These are phyloP conservation scores for Percopsis transmontana DNA, from an alignment of 2,113 vertebrate species.

Conservation along the genomic window DNA sequence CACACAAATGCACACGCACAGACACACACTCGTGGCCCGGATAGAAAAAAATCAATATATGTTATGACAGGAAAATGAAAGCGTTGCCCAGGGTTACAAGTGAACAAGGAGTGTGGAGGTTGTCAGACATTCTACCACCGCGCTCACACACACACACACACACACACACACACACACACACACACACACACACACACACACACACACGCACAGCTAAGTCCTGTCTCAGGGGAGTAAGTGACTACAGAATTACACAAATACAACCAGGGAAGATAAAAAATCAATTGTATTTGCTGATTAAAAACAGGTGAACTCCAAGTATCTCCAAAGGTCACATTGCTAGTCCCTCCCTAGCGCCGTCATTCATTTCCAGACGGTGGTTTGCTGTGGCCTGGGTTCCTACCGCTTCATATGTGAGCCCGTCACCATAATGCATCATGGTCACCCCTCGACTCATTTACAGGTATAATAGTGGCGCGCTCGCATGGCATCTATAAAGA, in stretches of 20 bases:
- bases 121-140: slow-evolving; percentile 54
- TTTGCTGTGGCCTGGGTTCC: slow-evolving; percentile 49
- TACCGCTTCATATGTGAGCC: slow-evolving; percentile 59
- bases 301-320: slow-evolving; percentile 76
- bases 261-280: slow-evolving; percentile 72
- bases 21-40: not conserved
- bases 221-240: slow-evolving; percentile 61
- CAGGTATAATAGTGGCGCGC: slow-evolving; percentile 71
- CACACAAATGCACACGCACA: slow-evolving; percentile 5
- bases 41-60: slow-evolving; percentile 67
- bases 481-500: slow-evolving; percentile 71
- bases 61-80: slow-evolving; percentile 78
- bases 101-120: slow-evolving; percentile 69
- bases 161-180: not conserved
- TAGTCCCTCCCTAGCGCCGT: slow-evolving; percentile 67
- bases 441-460: slow-evolving; percentile 73
- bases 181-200: slow-evolving; percentile 12
- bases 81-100: slow-evolving; percentile 69
- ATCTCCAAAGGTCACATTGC: slow-evolving; percentile 77
- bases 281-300: slow-evolving; percentile 79
- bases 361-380: slow-evolving; percentile 60
- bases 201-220: slow-evolving; percentile 40
- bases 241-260: slow-evolving; percentile 73
- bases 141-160: slow-evolving; percentile 17
- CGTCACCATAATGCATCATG: slow-evolving; percentile 75